Evolutionary conservation across 2,888 invertebrate species (phyloP).

Genomic region (Phaedon cochleariae): DNA sequence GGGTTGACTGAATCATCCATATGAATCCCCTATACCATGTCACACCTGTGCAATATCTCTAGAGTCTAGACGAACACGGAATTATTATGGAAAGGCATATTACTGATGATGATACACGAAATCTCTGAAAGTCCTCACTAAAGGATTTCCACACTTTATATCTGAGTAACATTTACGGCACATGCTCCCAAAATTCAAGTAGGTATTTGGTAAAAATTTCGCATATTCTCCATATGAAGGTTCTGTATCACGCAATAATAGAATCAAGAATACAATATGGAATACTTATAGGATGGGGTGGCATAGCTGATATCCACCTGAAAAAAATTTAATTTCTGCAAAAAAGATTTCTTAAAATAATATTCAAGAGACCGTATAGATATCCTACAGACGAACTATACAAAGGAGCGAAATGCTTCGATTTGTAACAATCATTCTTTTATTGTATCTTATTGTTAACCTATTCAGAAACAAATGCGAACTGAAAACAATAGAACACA

Average conservation of each 20-base stretch:
- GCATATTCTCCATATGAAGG: neutral
- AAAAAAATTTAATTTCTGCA: neutral
- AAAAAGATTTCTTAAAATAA: neutral
- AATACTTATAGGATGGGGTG: neutral
- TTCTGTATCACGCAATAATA: no score
- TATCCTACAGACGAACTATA: neutral
- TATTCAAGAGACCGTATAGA: neutral
- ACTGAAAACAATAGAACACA: neutral
- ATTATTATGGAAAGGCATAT: neutral
- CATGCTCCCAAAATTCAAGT: slow-evolving; percentile 1
- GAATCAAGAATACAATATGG: neutral
- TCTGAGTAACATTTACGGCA: neutral
- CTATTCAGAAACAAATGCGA: neutral
- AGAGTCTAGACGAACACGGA: neutral
- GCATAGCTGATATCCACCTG: neutral
- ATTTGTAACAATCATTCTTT: neutral
- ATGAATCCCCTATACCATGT: slow-evolving; percentile 19
- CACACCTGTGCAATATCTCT: slow-evolving; percentile 16
- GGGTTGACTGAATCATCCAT: slow-evolving; percentile 38
- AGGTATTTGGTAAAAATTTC: no score
- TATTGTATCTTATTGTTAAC: neutral
- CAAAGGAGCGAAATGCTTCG: neutral
- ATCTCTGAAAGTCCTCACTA: neutral
- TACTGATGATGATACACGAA: neutral
- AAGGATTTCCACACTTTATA: no score